These are phyloP conservation scores for Papilio protenor DNA, from an alignment of 2,888 invertebrate species.

Conservation along the genomic window DNA sequence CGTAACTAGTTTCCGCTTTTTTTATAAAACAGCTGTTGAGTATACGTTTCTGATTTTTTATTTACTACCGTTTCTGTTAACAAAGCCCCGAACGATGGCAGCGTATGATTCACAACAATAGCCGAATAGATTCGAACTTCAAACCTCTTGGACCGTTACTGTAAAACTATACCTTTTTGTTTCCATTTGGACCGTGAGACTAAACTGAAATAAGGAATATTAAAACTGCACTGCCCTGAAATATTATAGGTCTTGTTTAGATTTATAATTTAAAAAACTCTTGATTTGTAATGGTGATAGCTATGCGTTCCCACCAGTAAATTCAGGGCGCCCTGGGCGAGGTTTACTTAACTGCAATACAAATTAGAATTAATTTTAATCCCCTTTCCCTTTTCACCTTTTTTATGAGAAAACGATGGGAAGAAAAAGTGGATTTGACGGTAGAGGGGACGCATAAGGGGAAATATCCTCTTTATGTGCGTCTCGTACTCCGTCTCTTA, in stretches of 20 bases:
- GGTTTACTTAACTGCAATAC: no score
- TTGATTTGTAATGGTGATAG: no score
- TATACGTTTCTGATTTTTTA: background rate
- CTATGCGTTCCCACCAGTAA: no score
- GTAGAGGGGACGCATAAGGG: no score
- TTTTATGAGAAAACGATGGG: no score
- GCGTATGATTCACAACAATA: constrained; percentile 17
- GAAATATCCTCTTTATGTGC: no score
- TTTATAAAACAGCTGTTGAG: constrained; percentile 4
- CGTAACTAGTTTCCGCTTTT: background rate
- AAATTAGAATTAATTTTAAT: no score
- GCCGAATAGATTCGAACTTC: constrained; percentile 13
- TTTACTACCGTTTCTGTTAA: background rate
- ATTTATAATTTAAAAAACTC: no score
- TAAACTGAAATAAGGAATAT: constrained; percentile 9
- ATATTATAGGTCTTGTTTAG: background rate
- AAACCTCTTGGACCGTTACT: constrained; percentile 8
- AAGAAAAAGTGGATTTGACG: no score
- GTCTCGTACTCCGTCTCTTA: no score
- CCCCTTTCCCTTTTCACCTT: no score
- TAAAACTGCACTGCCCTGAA: background rate
- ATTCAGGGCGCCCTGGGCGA: no score
- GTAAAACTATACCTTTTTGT: constrained; percentile 15
- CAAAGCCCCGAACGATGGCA: background rate
- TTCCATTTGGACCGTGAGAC: constrained; percentile 20